Percentiles rank a stretch among this genome's conserved stretches.
Evolutionary conservation across 2,113 vertebrate genomes (phyloP).

Genomic region (Mesembrinibis cayennensis): DNA sequence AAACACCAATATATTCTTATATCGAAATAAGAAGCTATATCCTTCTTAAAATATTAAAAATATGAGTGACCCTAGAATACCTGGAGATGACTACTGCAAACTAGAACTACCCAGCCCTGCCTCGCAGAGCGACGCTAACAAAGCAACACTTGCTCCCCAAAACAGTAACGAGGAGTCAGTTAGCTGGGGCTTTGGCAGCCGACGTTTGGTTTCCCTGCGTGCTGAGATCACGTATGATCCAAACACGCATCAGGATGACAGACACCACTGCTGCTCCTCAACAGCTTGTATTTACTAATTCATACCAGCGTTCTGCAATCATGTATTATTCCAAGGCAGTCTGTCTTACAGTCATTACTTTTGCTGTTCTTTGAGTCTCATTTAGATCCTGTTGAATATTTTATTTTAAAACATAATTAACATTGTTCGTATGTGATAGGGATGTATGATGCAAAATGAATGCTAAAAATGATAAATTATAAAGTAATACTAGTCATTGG

Average conservation of each 20-base stretch:
- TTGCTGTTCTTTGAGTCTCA: background rate
- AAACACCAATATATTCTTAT: background rate
- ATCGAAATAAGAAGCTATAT: background rate
- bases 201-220: background rate
- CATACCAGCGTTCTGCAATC: background rate
- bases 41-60: background rate
- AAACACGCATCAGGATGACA: background rate
- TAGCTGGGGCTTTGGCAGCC: background rate
- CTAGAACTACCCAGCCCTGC: background rate
- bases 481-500: background rate
- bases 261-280: background rate
- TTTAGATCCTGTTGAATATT: conserved; percentile 1
- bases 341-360: background rate
- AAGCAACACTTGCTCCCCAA: background rate
- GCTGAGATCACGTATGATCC: background rate
- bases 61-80: background rate
- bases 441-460: background rate
- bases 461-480: background rate
- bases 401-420: background rate
- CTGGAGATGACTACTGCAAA: background rate
- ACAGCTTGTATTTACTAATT: conserved; percentile 31
- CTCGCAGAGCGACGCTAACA: rapidly evolving
- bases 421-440: background rate
- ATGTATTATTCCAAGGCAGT: background rate
- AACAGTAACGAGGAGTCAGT: background rate